A percentile compares a stretch with the other conserved stretches of the same genome.
Evolutionary conservation across 2,797 vertebrate species (phyloP).

Genomic region (Triplophysa yarkandensis): DNA sequence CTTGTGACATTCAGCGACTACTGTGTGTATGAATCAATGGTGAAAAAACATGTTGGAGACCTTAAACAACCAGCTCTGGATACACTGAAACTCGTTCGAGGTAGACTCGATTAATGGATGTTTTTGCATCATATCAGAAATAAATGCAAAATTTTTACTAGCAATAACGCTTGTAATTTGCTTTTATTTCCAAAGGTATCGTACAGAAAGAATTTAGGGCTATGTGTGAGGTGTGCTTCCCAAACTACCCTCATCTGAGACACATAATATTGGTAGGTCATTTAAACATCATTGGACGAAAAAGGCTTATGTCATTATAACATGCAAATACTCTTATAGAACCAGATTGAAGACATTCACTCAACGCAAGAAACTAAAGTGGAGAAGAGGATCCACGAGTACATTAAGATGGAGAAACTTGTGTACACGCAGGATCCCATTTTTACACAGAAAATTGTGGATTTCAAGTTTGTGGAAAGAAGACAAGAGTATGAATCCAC

Average conservation of each 20-base stretch:
- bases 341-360: conserved; percentile 56
- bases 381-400: conserved; percentile 53
- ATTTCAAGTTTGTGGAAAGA: conserved; percentile 50
- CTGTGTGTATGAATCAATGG: conserved; percentile 45
- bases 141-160: background rate
- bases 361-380: conserved; percentile 52
- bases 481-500: conserved; percentile 44
- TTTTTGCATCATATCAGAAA: background rate
- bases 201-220: conserved; percentile 47
- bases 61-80: conserved; percentile 47
- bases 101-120: background rate
- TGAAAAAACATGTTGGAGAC: conserved; percentile 48
- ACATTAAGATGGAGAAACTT: conserved; percentile 56
- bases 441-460: conserved; percentile 50
- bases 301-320: background rate
- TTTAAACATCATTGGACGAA: background rate
- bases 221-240: conserved; percentile 45
- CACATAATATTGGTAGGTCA: conserved; percentile 46
- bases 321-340: conserved; percentile 18
- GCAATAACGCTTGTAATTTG: background rate
- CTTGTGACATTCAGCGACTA: conserved; percentile 59
- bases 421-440: conserved; percentile 57
- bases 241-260: conserved; percentile 53
- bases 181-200: conserved; percentile 37
- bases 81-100: conserved; percentile 40